Conservation (phyloP, 2,797 vertebrate genomes). For the Poecilia wingei region DNA sequence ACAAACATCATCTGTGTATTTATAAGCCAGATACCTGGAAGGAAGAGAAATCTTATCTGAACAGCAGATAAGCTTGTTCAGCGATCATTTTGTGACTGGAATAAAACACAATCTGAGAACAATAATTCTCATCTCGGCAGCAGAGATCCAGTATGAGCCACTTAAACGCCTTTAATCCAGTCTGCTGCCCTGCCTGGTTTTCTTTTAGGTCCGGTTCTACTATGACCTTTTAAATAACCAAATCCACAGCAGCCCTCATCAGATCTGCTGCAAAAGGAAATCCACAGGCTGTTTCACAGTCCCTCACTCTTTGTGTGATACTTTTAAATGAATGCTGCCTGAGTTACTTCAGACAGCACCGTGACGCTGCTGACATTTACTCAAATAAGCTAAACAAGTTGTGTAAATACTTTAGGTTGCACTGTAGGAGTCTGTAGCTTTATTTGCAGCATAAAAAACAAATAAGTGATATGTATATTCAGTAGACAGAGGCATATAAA, state of each 20-base stretch:
- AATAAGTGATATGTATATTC: neutral
- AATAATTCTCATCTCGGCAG: neutral
- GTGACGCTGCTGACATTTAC: neutral
- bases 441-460: neutral
- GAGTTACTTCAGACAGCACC: neutral
- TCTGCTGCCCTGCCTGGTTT: neutral
- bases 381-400: neutral
- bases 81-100: neutral
- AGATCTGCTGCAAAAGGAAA: neutral
- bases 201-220: neutral
- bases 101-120: neutral
- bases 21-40: neutral
- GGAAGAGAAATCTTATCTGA: neutral
- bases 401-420: neutral
- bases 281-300: neutral
- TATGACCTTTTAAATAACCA: neutral
- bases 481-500: neutral
- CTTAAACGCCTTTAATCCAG: neutral
- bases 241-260: neutral
- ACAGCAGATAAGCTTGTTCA: neutral
- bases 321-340: neutral
- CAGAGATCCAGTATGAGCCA: neutral
- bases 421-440: neutral
- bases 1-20: neutral
- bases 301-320: too few species aligned